These are phyloP conservation scores for Clanis bilineata DNA, from an alignment of 2,888 invertebrate species.

Conservation along the genomic window DNA sequence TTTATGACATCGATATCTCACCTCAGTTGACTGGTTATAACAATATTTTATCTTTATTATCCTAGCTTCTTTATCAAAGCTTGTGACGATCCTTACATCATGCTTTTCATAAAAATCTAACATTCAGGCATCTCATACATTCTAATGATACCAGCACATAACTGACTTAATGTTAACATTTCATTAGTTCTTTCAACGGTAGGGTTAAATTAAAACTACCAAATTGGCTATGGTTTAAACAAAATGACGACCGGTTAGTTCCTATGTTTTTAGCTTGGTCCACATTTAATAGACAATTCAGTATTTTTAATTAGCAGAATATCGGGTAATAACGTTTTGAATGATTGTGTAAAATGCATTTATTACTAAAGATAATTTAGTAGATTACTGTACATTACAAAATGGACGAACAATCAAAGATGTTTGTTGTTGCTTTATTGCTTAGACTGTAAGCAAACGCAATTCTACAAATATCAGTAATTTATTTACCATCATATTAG, in stretches of 20 bases:
- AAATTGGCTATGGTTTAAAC: background rate
- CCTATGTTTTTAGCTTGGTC: conserved; percentile 25
- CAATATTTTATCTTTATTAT: too few species aligned
- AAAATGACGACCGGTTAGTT: background rate
- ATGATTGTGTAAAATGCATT: conserved; percentile 13
- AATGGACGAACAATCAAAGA: background rate
- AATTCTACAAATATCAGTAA: too few species aligned
- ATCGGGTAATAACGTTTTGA: conserved; percentile 20
- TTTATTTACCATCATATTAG: too few species aligned
- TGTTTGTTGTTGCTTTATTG: too few species aligned
- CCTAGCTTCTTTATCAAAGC: too few species aligned
- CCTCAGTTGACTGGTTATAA: too few species aligned
- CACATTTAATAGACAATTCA: conserved; percentile 30
- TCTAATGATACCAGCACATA: conserved; percentile 43
- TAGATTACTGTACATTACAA: conserved; percentile 1
- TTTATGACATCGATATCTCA: too few species aligned
- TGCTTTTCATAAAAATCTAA: background rate
- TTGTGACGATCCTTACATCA: background rate
- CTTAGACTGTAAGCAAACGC: too few species aligned
- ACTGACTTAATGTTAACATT: background rate
- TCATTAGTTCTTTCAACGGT: background rate
- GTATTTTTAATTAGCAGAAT: conserved; percentile 18
- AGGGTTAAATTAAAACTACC: background rate
- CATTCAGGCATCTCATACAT: conserved; percentile 44
- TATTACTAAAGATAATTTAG: background rate